Evolutionary conservation across 1,140 invertebrate species (phyloP).

Genomic region (Listronotus oregonensis): DNA sequence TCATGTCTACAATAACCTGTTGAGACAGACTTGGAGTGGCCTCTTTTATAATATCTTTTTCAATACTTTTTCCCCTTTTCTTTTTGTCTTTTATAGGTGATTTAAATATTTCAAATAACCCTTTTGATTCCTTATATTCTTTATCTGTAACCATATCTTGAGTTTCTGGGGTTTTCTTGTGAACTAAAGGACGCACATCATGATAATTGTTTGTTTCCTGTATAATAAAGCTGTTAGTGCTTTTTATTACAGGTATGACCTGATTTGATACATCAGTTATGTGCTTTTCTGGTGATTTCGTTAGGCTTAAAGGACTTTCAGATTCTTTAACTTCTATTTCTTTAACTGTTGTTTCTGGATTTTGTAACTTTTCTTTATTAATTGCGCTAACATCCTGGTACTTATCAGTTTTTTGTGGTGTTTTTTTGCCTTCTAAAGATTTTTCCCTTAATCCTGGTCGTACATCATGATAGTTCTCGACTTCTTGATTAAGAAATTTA

Average conservation of each 20-base stretch:
- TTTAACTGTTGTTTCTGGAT: not conserved
- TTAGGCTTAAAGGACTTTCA: not conserved
- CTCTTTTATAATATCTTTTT: constrained; percentile 17
- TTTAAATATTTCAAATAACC: constrained; percentile 41
- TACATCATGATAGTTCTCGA: too few species aligned
- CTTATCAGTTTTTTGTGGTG: too few species aligned
- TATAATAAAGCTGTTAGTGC: constrained; percentile 22
- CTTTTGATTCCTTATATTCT: constrained; percentile 35
- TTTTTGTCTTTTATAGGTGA: constrained; percentile 32
- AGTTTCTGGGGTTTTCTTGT: not conserved
- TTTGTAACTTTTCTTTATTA: not conserved
- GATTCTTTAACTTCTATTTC: not conserved
- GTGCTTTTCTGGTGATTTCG: not conserved
- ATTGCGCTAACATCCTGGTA: not conserved
- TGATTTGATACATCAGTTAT: constrained; percentile 7
- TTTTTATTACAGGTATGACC: constrained; percentile 15
- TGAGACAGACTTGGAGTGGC: not conserved
- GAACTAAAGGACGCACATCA: constrained; percentile 25
- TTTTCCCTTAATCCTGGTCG: too few species aligned
- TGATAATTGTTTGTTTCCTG: constrained; percentile 35
- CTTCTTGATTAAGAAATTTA: too few species aligned
- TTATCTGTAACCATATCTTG: not conserved
- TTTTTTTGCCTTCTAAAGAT: too few species aligned
- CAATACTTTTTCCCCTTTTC: constrained; percentile 21
- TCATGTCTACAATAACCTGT: constrained; percentile 9